Base-by-base conservation (phyloP, 2,888 invertebrate species). In the Dermolepida albohirtum region DNA sequence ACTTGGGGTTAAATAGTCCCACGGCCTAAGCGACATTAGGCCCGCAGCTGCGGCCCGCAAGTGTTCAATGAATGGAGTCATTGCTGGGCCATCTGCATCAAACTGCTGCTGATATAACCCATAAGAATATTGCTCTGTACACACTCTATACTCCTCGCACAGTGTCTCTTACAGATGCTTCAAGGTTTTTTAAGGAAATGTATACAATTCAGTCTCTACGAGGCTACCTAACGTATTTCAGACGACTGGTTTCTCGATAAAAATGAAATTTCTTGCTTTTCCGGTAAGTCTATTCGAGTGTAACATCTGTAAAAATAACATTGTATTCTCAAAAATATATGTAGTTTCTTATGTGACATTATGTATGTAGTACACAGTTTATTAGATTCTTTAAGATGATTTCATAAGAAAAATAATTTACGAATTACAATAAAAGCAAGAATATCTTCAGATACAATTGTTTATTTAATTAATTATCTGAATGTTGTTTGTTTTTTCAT, bases 11-110 rank as follows among this genome's bases (percentile, higher is more conserved):
- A 71, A 69, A 71, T 69, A 70, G 75, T 76, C 77, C 74, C 76
- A 75, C 75, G 78, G 78, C 75, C 73, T 70, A 62, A 52, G 74
- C 72, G 72, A 72, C 76, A 77, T 77, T 74, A 74, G 76, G 75
- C 75, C 74, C 71, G 76, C 79, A 79, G 79, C 79, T 79, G 79
- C 75, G 74, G 74, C 77, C 75, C 77, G 77, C 79, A 79, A 79
- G 79, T 79, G 78, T 79, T 78, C 79, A 78, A 76, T 78, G 76
- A 78, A 78, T 74, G 75, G 73, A 70, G 73, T 73, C 70, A 72
- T 74, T 76, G 73, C 72, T 68, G 64, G 69, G 66, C 67, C 70
- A 70, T 70, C 69, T 73, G 69, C 69, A 69, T 69, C 66, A 57
- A 64, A 68, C 64, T 62, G 65, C 69, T 66, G 69, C 69, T 69